A percentile compares a stretch with the other conserved stretches of the same genome.
Evolutionary conservation across 2,113 vertebrate species (phyloP).

Genomic region (Conger conger): DNA sequence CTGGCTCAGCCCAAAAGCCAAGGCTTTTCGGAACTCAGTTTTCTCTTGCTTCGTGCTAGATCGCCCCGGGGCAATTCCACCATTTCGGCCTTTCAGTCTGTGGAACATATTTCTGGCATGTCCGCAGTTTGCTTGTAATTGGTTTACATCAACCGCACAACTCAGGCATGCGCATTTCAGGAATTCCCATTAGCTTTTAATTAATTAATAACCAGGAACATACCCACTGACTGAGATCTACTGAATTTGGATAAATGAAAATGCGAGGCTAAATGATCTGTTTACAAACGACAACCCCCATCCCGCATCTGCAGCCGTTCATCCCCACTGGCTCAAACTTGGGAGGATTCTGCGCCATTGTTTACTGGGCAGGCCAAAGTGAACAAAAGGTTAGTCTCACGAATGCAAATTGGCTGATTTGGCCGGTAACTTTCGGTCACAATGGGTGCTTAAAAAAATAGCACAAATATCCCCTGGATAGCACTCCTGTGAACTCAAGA

Average conservation of each 20-base stretch:
- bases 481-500: neutral
- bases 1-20: neutral
- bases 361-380: neutral
- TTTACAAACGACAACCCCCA: neutral
- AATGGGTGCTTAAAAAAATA: neutral
- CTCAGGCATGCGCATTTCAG: neutral
- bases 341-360: neutral
- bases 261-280: neutral
- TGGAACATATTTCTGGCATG: neutral
- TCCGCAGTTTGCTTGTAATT: neutral
- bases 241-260: neutral
- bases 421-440: neutral
- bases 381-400: neutral
- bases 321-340: neutral
- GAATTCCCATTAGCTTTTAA: neutral
- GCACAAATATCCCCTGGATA: neutral
- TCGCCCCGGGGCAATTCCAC: neutral
- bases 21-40: neutral
- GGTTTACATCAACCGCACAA: neutral
- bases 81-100: neutral
- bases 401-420: neutral
- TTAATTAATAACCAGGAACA: neutral
- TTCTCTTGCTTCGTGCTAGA: neutral
- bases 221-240: neutral
- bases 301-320: neutral